Conservation (phyloP, 1,140 invertebrate genomes). For the Oreohelix idahoensis region DNA sequence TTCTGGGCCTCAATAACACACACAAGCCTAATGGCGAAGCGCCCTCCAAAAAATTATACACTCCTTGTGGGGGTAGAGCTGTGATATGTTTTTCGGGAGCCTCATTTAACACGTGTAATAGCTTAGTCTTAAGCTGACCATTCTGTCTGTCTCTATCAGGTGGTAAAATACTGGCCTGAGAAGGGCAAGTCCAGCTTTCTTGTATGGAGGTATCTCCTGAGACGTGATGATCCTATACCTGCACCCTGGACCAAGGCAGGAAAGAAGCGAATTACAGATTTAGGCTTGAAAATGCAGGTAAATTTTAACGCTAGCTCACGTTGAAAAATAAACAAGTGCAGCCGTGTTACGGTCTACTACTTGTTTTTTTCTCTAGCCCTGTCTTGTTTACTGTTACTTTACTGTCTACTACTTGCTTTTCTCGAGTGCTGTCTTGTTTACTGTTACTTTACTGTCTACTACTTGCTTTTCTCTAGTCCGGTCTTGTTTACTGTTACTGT, state of each 20-base stretch:
- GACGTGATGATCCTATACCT: slow-evolving; percentile 84
- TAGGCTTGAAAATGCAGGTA: slow-evolving; percentile 72
- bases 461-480: too few relatives aligned
- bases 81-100: too few relatives aligned
- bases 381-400: not conserved
- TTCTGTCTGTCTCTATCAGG: slow-evolving; percentile 58
- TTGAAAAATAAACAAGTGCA: not conserved
- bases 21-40: too few relatives aligned
- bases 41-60: too few relatives aligned
- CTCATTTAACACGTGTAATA: too few relatives aligned
- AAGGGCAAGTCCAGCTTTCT: slow-evolving; percentile 85
- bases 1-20: too few relatives aligned
- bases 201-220: slow-evolving; percentile 86
- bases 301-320: not conserved
- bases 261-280: slow-evolving; percentile 74
- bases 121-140: too few relatives aligned
- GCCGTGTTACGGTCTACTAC: not conserved
- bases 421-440: too few relatives aligned
- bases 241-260: slow-evolving; percentile 88
- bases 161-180: slow-evolving; percentile 88
- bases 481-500: too few relatives aligned
- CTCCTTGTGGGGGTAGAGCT: too few relatives aligned
- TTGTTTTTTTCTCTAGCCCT: not conserved
- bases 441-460: too few relatives aligned
- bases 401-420: too few relatives aligned